Base-by-base conservation (phyloP, 2,888 invertebrate species). In the Biston betularia region DNA sequence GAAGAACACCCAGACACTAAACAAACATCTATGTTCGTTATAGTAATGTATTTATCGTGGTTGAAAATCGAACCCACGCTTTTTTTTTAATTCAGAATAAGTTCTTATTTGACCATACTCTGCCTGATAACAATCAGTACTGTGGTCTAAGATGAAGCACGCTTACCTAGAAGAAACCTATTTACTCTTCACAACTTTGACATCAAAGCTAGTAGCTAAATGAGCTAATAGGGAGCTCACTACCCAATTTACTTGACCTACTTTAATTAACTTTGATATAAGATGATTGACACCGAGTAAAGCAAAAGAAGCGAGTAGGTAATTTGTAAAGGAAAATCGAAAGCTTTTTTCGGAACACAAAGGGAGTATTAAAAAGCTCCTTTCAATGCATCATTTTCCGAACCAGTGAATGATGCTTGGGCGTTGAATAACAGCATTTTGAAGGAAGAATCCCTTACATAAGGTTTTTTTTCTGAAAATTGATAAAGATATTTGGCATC, bases 371-470 rank as follows among this genome's bases (percentile, higher is more conserved):
- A 54, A 54, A 54, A 54, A 42, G 42, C 42, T 54, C 42, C 24
- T 54, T 54, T 54, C 54, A 44, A 42, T 44, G 42, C 54, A 42
- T 54, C 54, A 54, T 54, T 54, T 54, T 54, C 54, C 54, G 54
- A 54, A 54, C 54, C 54, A 54, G 42, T 54, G 54, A 54, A 44
- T 54, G 54, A 54, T 54, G 42, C 42, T 54, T 54, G 54, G n/a
- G 54, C 42, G 24, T 42, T 33, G 42, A 54, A 54, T 54, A 11
- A 54, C 42, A 54, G 42, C 42, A 33, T 54, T 54, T 42, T 42
- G 54, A 54, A 54, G 42, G 54, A 40, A 42, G 54, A 42, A 54
- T 44, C 54, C 40, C 54, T 54, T 44, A 44, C 54, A 54, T 54
- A 33, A 42, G 33, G 54, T 6, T n/a, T 54, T 54, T 54, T 54